These are phyloP conservation scores for Tipula unca DNA, from an alignment of 2,888 invertebrate species.

Conservation along the genomic window DNA sequence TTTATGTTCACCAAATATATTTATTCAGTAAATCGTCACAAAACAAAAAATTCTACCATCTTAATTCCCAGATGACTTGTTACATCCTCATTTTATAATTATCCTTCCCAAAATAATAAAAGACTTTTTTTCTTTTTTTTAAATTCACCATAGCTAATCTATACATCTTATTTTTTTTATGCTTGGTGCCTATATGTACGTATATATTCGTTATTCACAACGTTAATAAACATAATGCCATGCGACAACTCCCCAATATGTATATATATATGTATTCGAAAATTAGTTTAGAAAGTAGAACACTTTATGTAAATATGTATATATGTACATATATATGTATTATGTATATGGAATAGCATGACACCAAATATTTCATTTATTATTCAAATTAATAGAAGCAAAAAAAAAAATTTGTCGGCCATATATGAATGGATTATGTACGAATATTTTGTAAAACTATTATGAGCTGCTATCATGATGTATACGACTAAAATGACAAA, in stretches of 20 bases:
- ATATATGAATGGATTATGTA: background rate
- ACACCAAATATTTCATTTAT: background rate
- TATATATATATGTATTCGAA: no score
- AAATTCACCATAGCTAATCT: background rate
- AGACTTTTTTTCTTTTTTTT: background rate
- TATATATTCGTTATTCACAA: background rate
- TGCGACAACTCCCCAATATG: background rate
- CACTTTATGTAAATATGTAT: background rate
- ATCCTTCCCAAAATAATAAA: background rate
- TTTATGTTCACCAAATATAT: background rate
- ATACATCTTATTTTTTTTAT: background rate
- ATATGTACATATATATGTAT: background rate
- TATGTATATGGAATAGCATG: background rate
- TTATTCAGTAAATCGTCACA: background rate
- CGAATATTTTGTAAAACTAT: background rate
- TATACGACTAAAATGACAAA: background rate
- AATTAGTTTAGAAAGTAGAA: background rate
- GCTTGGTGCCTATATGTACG: background rate
- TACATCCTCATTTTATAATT: background rate
- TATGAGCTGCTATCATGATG: background rate
- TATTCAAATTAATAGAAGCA: background rate
- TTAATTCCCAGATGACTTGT: background rate
- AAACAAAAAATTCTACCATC: background rate
- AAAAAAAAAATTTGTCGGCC: background rate
- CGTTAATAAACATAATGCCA: background rate